phyloP scores from a whole-genome alignment of 2,113 vertebrate species.

The Semicossyphus pulcher region DNA sequence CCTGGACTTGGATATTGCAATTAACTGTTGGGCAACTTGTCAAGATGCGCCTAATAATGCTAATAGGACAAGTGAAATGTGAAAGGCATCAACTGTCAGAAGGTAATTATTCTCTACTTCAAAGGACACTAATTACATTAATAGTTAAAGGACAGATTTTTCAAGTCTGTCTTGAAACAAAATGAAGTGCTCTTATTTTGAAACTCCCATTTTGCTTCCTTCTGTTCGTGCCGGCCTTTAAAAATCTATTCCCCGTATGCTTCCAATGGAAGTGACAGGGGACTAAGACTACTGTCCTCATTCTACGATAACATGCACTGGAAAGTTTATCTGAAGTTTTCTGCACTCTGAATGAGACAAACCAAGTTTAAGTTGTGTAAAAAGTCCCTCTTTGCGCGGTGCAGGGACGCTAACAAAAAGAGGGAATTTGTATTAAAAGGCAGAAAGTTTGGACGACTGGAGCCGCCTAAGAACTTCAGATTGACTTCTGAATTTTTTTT shows the following conservation, averaged over 20 bases:
- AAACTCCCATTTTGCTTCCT: neutral
- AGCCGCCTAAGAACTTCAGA: neutral
- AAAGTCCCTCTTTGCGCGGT: neutral
- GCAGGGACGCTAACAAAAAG: neutral
- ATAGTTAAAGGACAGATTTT: neutral
- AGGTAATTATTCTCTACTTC: conserved; percentile 33
- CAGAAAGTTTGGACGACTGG: neutral
- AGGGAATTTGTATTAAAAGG: neutral
- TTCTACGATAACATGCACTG: neutral
- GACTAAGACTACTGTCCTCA: neutral
- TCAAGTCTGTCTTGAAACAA: neutral
- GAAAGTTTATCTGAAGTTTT: neutral
- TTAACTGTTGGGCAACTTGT: conserved; percentile 51
- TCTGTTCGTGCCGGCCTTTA: neutral
- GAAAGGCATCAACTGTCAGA: conserved; percentile 28
- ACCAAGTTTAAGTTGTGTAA: neutral
- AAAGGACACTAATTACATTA: conserved; percentile 30
- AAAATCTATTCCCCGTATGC: neutral
- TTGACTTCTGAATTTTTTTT: neutral
- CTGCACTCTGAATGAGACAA: neutral
- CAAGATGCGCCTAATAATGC: conserved; percentile 44
- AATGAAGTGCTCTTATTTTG: neutral
- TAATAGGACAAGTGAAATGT: conserved; percentile 44
- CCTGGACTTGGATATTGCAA: conserved; percentile 53
- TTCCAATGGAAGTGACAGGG: neutral